Conservation (phyloP, 2,888 invertebrate species). For the Andricus quercusramuli region DNA sequence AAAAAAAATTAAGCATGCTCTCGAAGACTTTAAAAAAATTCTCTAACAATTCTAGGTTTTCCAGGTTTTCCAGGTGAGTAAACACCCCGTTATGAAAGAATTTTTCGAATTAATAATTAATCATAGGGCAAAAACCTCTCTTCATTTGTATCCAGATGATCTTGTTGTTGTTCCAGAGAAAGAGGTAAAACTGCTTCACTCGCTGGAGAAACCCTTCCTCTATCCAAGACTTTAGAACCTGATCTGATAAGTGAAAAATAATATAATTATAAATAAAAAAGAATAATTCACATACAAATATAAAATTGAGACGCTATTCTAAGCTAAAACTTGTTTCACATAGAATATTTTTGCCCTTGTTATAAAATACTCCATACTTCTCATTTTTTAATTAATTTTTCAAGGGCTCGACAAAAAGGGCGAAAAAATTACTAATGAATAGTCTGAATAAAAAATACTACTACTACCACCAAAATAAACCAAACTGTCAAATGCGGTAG, state of each 20-base stretch:
- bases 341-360: too few relatives aligned
- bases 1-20: too few relatives aligned
- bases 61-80: too few relatives aligned
- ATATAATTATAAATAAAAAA: slow-evolving; percentile 29
- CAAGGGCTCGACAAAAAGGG: not conserved
- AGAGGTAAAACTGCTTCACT: slow-evolving; percentile 80
- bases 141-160: slow-evolving; percentile 74
- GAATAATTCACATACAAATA: slow-evolving; percentile 2
- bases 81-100: not conserved
- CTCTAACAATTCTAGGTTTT: too few relatives aligned
- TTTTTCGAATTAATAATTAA: not conserved
- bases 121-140: slow-evolving; percentile 68
- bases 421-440: too few relatives aligned
- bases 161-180: slow-evolving; percentile 71
- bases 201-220: slow-evolving; percentile 83
- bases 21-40: too few relatives aligned
- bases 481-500: not conserved
- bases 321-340: too few relatives aligned
- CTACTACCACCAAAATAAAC: slow-evolving; percentile 14
- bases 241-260: slow-evolving; percentile 79
- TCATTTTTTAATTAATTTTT: too few relatives aligned
- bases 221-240: slow-evolving; percentile 85
- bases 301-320: not conserved
- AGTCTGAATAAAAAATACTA: not conserved
- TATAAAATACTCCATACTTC: too few relatives aligned